Evolutionary conservation across 2,888 invertebrate species (phyloP), one percentile per base, ranked within the genome.

Genomic region (Drosophila anceps): DNA sequence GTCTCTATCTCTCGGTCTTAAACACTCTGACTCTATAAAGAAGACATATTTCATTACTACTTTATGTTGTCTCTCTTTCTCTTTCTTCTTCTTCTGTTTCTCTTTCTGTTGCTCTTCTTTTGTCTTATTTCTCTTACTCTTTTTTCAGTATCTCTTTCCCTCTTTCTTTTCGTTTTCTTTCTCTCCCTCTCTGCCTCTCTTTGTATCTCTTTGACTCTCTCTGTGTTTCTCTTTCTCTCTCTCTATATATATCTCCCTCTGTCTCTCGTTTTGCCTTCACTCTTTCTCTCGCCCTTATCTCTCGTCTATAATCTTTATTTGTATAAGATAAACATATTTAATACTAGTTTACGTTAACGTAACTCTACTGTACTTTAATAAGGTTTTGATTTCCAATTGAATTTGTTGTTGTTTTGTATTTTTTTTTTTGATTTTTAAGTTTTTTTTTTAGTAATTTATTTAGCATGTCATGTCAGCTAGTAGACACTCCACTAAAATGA

Each of bases 401-500:
- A n/a, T 20, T 8, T 51, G 9, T 20, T 29, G 5, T 31, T 12
- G 6, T 9, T 12, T 44, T 33, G n/a, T 1, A 18, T 13, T 12
- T 41, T 67, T 6, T 12, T 18, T 18, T n/a, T 0, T 13, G 8
- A 18, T 15, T 50, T 37, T 37, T 18, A 2, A 7, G 37, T 7
- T 50, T 31, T 59, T 31, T 20, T 37, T 8, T 6, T 15, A 29
- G 43, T 51, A 55, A 69, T 55, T 41, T 60, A 39, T 55, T 50
- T 33, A 44, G 69, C 68, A 62, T 73, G 83, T 70, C 81, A 76
- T 72, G 89, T 83, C 77, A 83, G 73, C 74, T 68, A 43, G 89
- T 59, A 76, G 90, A 85, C 90, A 74, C 65, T 73, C 65, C 76
- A 69, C 69, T 74, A 63, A 90, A 84, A 76, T 88, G 90, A 85